phyloP scores from a whole-genome alignment of 2,113 vertebrate species.

The Raja brachyura region DNA sequence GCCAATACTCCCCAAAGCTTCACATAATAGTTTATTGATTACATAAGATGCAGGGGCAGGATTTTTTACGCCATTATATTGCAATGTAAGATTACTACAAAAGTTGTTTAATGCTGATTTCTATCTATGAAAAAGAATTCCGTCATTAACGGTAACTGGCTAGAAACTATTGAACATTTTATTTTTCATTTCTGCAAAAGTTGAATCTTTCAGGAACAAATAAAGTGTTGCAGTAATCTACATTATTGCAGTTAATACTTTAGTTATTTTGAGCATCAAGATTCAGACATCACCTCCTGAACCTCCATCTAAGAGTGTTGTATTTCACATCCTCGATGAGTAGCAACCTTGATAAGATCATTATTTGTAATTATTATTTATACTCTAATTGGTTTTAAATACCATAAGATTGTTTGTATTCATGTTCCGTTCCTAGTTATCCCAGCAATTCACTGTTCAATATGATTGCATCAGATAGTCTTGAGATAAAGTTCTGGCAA shows the following conservation, averaged over 20 bases:
- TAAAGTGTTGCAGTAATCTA: neutral
- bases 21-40: neutral
- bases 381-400: neutral
- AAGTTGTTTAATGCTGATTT: neutral
- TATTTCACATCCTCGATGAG: too few species aligned
- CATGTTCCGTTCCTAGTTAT: neutral
- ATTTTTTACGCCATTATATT: neutral
- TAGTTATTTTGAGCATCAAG: neutral
- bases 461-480: neutral
- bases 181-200: neutral
- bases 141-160: neutral
- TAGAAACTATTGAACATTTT: neutral
- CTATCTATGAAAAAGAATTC: neutral
- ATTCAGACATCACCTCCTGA: neutral
- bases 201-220: neutral
- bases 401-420: neutral
- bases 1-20: neutral
- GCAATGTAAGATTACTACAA: neutral
- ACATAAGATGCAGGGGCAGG: neutral
- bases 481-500: neutral
- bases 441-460: too few species aligned
- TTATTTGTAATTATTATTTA: neutral
- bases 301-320: neutral
- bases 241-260: neutral
- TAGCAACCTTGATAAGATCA: neutral